Base-by-base conservation (phyloP, 2,797 vertebrate species). In the Rachycentron canadum region DNA sequence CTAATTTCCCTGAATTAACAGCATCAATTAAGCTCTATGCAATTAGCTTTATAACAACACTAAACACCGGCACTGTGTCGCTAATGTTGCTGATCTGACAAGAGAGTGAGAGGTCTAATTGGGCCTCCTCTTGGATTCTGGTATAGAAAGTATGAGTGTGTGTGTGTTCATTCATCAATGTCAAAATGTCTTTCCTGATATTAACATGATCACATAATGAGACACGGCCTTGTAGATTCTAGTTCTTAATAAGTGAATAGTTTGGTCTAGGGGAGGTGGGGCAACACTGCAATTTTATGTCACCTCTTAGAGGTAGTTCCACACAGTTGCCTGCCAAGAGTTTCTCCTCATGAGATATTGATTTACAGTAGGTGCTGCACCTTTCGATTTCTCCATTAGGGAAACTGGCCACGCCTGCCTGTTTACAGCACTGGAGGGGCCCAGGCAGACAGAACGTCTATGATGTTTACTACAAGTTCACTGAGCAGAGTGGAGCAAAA, bases 341-440 rank as follows among this genome's bases (percentile, higher is more conserved):
- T 89, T 87, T 83, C 72, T 87, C 76, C 83, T 87, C 85, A 69
- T 73, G 85, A 89, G 79, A 65, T 93, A 93, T 94, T 90, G 93
- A 94, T 94, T 89, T 91, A 90, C 88, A 84, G 84, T 75, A 90
- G 92, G 91, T 91, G 92, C 84, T 87, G 92, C 90, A 92, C 89
- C 88, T 92, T 93, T 93, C 86, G 87, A 94, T 92, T 93, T 93
- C 90, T 91, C 90, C 89, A 93, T 94, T 93, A 93, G 87, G 78
- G 83, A 87, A 86, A 93, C 90, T 83, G 88, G 88, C 90, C 89
- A 86, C 87, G 89, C 89, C 91, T 90, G 88, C 82, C 74, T 89
- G 90, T 93, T 92, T 92, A 91, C 90, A 82, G 88, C 82, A 76
- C 73, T 76, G 88, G 80, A 86, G 75, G 68, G 76, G 82, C 57